Evolutionary conservation across 1,140 invertebrate species (phyloP).

Genomic region (Pomacea maculata): DNA sequence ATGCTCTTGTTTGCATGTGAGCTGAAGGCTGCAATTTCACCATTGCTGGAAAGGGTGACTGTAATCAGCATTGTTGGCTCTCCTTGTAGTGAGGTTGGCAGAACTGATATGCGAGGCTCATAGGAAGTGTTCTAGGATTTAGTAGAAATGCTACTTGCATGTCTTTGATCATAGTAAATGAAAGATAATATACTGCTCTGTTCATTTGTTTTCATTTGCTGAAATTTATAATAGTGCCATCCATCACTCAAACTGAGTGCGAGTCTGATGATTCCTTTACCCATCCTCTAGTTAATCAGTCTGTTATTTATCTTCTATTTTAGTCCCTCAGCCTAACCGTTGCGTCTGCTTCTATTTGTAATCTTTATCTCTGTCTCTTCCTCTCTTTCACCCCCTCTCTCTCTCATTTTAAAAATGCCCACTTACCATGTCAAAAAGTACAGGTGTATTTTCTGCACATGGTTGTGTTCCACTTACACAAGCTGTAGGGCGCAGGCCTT

Average conservation of each 20-base stretch:
- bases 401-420: too few species aligned
- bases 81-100: slow-evolving; percentile 44
- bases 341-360: background rate
- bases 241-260: background rate
- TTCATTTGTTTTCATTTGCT: too few species aligned
- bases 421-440: slow-evolving; percentile 59
- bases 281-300: background rate
- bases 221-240: too few species aligned
- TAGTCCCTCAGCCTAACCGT: background rate
- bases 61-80: slow-evolving; percentile 54
- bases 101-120: slow-evolving; percentile 47
- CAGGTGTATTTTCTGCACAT: slow-evolving; percentile 54
- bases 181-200: too few species aligned
- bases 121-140: slow-evolving; percentile 55
- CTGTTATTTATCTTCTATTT: background rate
- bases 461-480: slow-evolving; percentile 51
- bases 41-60: slow-evolving; percentile 58
- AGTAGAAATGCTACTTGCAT: background rate
- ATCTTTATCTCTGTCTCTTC: too few species aligned
- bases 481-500: slow-evolving; percentile 50
- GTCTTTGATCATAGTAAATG: background rate
- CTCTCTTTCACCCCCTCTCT: too few species aligned
- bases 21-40: slow-evolving; percentile 58
- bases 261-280: background rate
- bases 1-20: slow-evolving; percentile 5